Evolutionary conservation across 1,140 invertebrate species (phyloP).

Genomic region (Conus ventricosus): DNA sequence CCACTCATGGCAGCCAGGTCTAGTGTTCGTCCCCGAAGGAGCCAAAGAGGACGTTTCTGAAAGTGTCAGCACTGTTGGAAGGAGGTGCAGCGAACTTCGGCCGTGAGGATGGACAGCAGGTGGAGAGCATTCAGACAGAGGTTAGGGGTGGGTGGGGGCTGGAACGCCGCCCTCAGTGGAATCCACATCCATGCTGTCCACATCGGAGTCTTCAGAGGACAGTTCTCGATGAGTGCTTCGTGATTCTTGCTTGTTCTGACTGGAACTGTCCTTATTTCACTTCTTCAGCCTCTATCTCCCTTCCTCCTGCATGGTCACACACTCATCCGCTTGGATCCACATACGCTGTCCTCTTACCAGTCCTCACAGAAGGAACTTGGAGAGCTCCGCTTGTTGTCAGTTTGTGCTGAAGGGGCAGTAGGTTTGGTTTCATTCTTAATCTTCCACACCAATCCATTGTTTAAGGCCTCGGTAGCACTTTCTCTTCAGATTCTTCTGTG

Average conservation of each 20-base stretch:
- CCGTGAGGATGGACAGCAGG: slow-evolving; percentile 24
- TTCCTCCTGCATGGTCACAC: background rate
- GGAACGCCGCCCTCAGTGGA: slow-evolving; percentile 21
- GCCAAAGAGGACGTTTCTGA: slow-evolving; percentile 68
- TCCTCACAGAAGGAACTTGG: slow-evolving; percentile 25
- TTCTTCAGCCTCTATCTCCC: background rate
- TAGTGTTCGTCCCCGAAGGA: slow-evolving; percentile 57
- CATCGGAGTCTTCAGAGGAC: slow-evolving; percentile 37
- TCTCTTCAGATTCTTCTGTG: slow-evolving; percentile 2
- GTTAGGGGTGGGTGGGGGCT: slow-evolving; percentile 9
- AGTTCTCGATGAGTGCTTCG: background rate
- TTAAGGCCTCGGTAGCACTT: background rate
- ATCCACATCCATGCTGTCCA: slow-evolving; percentile 27
- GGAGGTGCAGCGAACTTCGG: slow-evolving; percentile 57
- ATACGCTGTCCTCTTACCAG: background rate
- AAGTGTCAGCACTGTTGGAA: slow-evolving; percentile 67
- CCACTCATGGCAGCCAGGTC: slow-evolving; percentile 43
- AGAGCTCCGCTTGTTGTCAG: slow-evolving; percentile 25
- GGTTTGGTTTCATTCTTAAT: background rate
- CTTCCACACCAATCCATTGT: background rate
- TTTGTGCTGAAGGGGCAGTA: background rate
- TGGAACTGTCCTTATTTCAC: background rate
- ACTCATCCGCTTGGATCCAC: slow-evolving; percentile 19
- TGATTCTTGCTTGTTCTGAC: background rate
- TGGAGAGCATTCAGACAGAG: slow-evolving; percentile 15